Base-by-base conservation (phyloP, 2,113 vertebrate genomes). In the Spea bombifrons region DNA sequence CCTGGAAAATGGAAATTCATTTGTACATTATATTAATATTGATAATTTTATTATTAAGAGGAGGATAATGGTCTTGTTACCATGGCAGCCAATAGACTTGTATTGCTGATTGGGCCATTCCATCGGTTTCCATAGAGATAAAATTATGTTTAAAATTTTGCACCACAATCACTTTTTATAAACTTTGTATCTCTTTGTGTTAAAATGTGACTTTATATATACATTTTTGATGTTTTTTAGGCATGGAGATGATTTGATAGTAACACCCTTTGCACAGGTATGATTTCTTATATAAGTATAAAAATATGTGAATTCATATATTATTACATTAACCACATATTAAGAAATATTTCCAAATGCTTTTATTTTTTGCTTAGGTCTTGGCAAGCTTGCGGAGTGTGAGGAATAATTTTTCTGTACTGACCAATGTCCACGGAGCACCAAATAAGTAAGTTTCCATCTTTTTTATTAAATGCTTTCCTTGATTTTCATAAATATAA, bases 191-290 rank as follows among this genome's bases (percentile, higher is more conserved):
- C 30, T 30, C 30, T 30, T 30, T 30, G 30, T 30, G 30, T 30
- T 30, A 30, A 30, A 30, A 30, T 30, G 1, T 59, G 10, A 59
- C 4, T 59, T 3, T 7, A 7, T 53, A 7, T 13, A 9, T 13
- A 59, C 15, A 13, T 44, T 52, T 66, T 78, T 59, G 6, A 1
- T 85, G 88, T 83, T 73, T 81, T 86, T 84, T 83, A 98, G 96
- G 87, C 96, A 99, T 0, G 93, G 93, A 16, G 97, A 99, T 66
- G 97, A 99, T 89, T 84, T 99, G 89, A 99, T 99, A 4, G 96
- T 99, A 82, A 99, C 97, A 17, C 96, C 96, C 0, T 99, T 98
- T 57, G 97, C 97, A 43, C 97, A 99, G 92, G 93, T 94, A 83
- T 57, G 63, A 52, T 75, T 83, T 67, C 10, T 30, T 30, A 30